These are phyloP conservation scores for Microctonus brassicae DNA, from an alignment of 2,888 invertebrate species.

Conservation along the genomic window DNA sequence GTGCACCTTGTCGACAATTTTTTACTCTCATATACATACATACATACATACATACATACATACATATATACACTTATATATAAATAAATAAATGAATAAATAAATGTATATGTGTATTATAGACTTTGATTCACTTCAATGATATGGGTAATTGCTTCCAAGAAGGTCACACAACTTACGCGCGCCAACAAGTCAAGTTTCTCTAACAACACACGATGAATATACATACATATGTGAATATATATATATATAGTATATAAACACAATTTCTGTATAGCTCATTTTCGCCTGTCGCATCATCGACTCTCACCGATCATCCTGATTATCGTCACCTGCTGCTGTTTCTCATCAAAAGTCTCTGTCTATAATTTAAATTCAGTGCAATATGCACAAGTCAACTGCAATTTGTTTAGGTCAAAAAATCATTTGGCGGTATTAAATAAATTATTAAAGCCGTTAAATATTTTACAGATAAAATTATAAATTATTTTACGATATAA, in stretches of 20 bases:
- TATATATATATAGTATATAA: not conserved
- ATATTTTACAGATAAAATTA: too few relatives aligned
- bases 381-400: too few relatives aligned
- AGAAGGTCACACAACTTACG: constrained; percentile 40
- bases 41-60: not conserved
- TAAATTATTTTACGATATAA: too few relatives aligned
- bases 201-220: constrained; percentile 29
- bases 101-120: too few relatives aligned
- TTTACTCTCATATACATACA: not conserved
- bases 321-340: constrained; percentile 14
- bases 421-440: too few relatives aligned
- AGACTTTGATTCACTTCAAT: constrained; percentile 39
- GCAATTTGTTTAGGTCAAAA: not conserved
- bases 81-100: too few relatives aligned
- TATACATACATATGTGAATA: not conserved
- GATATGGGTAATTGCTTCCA: constrained; percentile 48
- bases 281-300: constrained; percentile 27
- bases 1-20: constrained; percentile 25
- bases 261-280: not conserved
- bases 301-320: constrained; percentile 29
- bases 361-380: too few relatives aligned
- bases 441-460: too few relatives aligned
- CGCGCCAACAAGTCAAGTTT: constrained; percentile 42
- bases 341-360: too few relatives aligned
- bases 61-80: not conserved